Evolutionary conservation across 2,797 vertebrate species (phyloP).

Genomic region (Ciconia nigra): DNA sequence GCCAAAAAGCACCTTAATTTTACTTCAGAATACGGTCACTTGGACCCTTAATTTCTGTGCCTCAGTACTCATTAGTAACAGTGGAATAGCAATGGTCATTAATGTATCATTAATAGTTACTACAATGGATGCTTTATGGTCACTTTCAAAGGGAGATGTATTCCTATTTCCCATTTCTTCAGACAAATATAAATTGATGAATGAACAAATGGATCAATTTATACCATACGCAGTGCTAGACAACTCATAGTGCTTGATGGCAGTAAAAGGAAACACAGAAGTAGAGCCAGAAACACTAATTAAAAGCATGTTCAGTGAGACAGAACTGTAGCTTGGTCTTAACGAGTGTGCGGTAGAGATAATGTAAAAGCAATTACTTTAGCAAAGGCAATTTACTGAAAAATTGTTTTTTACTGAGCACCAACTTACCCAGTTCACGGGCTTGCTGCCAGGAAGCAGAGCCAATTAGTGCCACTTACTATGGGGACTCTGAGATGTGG

Average conservation of each 20-base stretch:
- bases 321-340: neutral
- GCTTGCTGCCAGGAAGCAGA: neutral
- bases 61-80: neutral
- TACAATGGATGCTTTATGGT: neutral
- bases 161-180: neutral
- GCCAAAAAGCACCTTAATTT: neutral
- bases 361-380: slow-evolving; percentile 60
- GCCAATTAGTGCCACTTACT: neutral
- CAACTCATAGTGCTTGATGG: neutral
- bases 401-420: neutral
- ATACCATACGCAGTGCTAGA: neutral
- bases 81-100: neutral
- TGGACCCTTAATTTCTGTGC: neutral
- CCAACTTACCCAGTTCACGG: neutral
- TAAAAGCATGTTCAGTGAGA: neutral
- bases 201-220: neutral
- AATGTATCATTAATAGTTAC: neutral
- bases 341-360: neutral
- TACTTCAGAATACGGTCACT: neutral
- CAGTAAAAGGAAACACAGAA: neutral
- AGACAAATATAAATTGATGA: neutral
- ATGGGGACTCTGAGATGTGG: neutral
- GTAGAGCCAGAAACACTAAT: neutral
- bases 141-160: neutral
- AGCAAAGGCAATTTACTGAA: slow-evolving; percentile 28